These are phyloP conservation scores for Camponotus fellah DNA, from an alignment of 2,888 invertebrate species.

Conservation along the genomic window DNA sequence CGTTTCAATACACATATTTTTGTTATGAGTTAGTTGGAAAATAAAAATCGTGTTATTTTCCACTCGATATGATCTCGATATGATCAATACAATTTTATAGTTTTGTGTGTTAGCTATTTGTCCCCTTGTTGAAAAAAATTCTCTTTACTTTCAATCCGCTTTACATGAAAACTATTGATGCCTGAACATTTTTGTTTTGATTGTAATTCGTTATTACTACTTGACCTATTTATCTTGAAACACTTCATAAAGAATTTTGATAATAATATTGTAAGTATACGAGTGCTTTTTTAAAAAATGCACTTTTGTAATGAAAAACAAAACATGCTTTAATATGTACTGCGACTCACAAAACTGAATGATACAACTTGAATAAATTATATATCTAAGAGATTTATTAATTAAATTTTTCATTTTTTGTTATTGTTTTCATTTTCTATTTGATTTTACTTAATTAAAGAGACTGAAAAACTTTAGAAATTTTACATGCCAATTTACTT, in stretches of 20 bases:
- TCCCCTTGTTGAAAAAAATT: constrained; percentile 1
- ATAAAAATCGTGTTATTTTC: constrained; percentile 2
- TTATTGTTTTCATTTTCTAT: not conserved
- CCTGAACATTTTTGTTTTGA: constrained; percentile 15
- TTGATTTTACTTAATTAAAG: not conserved
- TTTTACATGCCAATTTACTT: not conserved
- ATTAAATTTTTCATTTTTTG: constrained; percentile 4
- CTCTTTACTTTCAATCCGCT: constrained; percentile 15
- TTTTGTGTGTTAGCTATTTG: constrained; percentile 3
- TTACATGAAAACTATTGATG: not conserved
- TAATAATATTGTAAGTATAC: not conserved
- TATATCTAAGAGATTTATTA: not conserved
- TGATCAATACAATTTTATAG: constrained; percentile 3
- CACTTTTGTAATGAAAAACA: not conserved
- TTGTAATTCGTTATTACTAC: constrained; percentile 20
- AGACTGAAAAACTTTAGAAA: not conserved
- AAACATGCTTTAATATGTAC: not conserved
- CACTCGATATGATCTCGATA: constrained; percentile 6
- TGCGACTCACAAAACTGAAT: not conserved
- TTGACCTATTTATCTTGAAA: constrained; percentile 7
- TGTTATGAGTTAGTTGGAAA: not conserved
- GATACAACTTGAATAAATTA: not conserved
- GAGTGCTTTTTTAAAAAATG: not conserved
- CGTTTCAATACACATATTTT: not conserved
- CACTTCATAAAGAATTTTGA: not conserved